Evolutionary conservation across 2,888 invertebrate species (phyloP).

Genomic region (Melikaiella ostensackeni): DNA sequence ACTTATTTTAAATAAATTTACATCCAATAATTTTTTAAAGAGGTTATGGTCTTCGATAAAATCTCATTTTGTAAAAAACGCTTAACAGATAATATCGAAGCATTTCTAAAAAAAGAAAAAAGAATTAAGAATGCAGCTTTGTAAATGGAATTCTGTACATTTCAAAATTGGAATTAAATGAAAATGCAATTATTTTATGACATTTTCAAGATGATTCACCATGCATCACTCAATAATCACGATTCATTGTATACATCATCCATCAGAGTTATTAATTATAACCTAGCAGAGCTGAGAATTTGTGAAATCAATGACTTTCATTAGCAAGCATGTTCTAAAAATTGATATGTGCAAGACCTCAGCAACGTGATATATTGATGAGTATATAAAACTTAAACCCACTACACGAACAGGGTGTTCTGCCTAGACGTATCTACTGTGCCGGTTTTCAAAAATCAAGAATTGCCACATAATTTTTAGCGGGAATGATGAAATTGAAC

Average conservation of each 20-base stretch:
- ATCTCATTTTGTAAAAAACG: background rate
- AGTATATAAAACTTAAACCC: conserved; percentile 17
- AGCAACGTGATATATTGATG: conserved; percentile 21
- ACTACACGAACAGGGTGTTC: background rate
- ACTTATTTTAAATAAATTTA: too few species aligned
- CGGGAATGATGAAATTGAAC: conserved; percentile 20
- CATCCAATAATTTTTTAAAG: too few species aligned
- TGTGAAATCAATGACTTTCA: conserved; percentile 8
- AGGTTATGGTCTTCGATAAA: background rate
- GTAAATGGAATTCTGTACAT: background rate
- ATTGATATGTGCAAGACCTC: conserved; percentile 23
- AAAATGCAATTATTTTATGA: background rate
- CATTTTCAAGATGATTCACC: conserved; percentile 2
- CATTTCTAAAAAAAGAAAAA: background rate
- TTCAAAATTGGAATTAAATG: background rate
- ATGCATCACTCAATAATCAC: background rate
- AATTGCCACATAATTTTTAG: background rate
- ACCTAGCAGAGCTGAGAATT: background rate
- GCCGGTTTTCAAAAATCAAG: conserved; percentile 29
- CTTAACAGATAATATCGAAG: background rate
- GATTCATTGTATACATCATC: conserved; percentile 17
- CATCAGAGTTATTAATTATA: conserved; percentile 12
- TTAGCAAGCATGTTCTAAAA: conserved; percentile 22
- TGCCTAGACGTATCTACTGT: conserved; percentile 16
- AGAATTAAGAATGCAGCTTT: background rate